These are phyloP conservation scores for Trypoxylus dichotomus DNA, from an alignment of 1,140 invertebrate genomes.

Conservation along the genomic window DNA sequence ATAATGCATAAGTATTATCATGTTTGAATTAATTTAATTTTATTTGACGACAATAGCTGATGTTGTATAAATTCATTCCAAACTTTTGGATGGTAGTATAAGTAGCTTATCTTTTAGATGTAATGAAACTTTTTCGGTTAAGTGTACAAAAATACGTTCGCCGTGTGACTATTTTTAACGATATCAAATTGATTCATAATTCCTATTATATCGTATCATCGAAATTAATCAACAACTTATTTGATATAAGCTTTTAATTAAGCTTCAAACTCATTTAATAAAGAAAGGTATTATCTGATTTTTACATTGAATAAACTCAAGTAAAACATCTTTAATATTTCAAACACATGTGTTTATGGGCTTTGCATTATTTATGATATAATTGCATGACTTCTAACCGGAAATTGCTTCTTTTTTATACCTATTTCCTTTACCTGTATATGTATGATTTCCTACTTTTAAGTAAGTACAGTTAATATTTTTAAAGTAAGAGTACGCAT, in stretches of 20 bases:
- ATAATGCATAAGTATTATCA: no score
- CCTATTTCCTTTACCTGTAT: conserved; percentile 5
- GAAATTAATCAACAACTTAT: not conserved
- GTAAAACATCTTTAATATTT: not conserved
- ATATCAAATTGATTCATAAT: not conserved
- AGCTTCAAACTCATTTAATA: not conserved
- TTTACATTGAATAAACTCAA: not conserved
- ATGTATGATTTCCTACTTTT: not conserved
- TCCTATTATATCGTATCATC: not conserved
- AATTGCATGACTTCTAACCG: conserved; percentile 10
- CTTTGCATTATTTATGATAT: conserved; percentile 25
- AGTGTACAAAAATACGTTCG: no score
- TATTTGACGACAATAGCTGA: no score
- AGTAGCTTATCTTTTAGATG: no score
- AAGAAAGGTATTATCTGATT: not conserved
- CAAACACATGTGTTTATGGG: not conserved
- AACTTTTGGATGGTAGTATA: no score
- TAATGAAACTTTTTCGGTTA: no score
- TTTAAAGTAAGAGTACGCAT: not conserved
- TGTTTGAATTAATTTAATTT: no score
- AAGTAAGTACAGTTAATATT: not conserved
- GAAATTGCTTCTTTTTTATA: conserved; percentile 22
- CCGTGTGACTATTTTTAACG: not conserved
- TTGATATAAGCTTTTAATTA: no score
- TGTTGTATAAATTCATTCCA: no score